Evolutionary conservation across 2,888 invertebrate genomes (phyloP).

Genomic region (Chrysolina oricalcia): DNA sequence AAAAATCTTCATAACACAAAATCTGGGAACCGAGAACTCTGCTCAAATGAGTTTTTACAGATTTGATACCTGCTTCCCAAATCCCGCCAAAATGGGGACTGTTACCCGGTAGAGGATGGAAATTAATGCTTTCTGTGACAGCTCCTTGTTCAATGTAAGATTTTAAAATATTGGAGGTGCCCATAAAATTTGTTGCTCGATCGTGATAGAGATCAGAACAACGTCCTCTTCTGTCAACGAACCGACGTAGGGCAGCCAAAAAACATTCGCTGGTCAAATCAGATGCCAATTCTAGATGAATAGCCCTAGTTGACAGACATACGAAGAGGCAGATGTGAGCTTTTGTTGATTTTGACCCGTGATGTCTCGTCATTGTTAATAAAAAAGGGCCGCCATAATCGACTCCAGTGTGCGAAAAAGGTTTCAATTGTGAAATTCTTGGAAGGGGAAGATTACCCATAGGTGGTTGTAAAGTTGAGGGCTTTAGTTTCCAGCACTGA

Average conservation of each 20-base stretch:
- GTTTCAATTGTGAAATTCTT: constrained; percentile 36
- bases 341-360: constrained; percentile 40
- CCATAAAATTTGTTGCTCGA: neutral
- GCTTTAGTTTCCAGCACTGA: no score
- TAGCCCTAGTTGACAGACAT: constrained; percentile 48
- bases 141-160: neutral
- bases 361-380: constrained; percentile 37
- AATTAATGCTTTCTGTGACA: no score
- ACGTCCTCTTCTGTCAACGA: constrained; percentile 1
- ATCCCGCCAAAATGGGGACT: no score
- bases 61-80: no score
- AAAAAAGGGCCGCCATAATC: constrained; percentile 50
- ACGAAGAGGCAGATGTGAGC: constrained; percentile 49
- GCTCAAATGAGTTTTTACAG: no score
- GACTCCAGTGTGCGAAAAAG: constrained; percentile 48
- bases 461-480: no score
- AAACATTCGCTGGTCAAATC: constrained; percentile 56
- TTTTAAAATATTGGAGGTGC: neutral
- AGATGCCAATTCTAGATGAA: constrained; percentile 55
- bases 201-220: constrained; percentile 2
- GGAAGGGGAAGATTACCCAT: neutral
- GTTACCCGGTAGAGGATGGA: neutral
- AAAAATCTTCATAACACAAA: constrained; percentile 34
- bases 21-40: constrained; percentile 19
- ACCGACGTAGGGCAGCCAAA: constrained; percentile 24